Evolutionary conservation across 2,113 vertebrate genomes (phyloP).

Genomic region (Cygnus buccinator): DNA sequence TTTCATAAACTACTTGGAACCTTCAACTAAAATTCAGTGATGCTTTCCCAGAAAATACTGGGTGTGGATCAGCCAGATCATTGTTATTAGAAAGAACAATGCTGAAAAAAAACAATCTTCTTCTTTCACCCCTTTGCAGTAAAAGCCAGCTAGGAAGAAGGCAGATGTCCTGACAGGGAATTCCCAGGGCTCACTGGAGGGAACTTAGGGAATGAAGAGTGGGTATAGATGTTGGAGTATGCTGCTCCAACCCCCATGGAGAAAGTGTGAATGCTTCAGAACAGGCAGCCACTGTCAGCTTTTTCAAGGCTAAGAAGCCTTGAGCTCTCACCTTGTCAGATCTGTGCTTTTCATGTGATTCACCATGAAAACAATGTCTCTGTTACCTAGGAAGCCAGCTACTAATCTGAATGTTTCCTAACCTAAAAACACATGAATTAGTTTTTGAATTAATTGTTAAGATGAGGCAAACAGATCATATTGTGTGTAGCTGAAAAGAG

Average conservation of each 20-base stretch:
- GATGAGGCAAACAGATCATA: background rate
- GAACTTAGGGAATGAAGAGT: background rate
- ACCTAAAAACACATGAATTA: background rate
- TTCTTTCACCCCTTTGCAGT: background rate
- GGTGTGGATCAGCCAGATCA: background rate
- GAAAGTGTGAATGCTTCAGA: background rate
- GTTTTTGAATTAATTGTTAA: background rate
- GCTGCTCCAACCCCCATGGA: fast-evolving
- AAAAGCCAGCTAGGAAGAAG: background rate
- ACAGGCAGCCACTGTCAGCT: background rate
- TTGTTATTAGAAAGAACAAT: background rate
- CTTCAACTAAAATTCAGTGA: background rate
- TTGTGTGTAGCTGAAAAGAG: background rate
- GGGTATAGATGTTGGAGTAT: fast-evolving
- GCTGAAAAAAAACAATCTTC: fast-evolving
- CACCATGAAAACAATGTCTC: background rate
- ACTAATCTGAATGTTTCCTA: background rate
- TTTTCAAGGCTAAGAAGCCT: background rate
- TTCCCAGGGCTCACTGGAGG: background rate
- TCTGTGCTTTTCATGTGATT: background rate
- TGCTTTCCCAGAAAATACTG: background rate
- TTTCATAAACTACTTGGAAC: background rate
- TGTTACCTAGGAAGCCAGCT: background rate
- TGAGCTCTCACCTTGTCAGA: background rate
- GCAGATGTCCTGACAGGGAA: background rate